A percentile compares a stretch with the other conserved stretches of the same genome.
phyloP scores from a whole-genome alignment of 2,113 vertebrate species.

The Chloropsis hardwickii region DNA sequence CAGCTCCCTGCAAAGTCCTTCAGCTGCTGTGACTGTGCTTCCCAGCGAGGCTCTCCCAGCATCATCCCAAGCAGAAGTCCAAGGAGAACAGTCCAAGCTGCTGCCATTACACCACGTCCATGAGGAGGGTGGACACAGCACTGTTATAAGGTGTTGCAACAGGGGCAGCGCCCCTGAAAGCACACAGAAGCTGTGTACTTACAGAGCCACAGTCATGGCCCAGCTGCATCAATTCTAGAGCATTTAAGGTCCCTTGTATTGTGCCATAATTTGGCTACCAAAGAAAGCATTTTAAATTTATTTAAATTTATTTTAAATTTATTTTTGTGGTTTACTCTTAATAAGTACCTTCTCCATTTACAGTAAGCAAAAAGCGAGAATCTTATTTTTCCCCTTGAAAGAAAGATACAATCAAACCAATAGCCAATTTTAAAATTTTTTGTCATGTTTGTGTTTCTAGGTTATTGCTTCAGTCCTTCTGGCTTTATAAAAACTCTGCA shows the following conservation, averaged over 20 bases:
- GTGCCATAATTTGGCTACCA: background rate
- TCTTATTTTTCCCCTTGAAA: background rate
- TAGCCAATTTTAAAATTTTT: background rate
- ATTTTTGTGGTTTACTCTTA: background rate
- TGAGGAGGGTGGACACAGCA: too few relatives aligned
- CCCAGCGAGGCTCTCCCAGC: background rate
- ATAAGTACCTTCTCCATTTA: background rate
- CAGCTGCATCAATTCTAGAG: accelerated
- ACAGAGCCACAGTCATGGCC: background rate
- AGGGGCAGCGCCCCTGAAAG: background rate
- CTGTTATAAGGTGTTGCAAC: background rate
- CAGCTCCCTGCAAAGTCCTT: background rate
- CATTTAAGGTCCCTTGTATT: background rate
- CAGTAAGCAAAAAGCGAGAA: background rate
- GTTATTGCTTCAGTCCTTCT: background rate
- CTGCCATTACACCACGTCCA: accelerated
- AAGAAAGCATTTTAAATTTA: background rate
- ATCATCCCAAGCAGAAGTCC: accelerated
- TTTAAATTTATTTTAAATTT: background rate
- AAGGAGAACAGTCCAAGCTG: accelerated
- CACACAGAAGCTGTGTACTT: background rate
- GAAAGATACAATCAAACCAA: background rate
- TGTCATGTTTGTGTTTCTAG: background rate
- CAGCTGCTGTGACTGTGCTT: background rate
- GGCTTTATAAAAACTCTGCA: background rate